Evolutionary conservation across 1,140 invertebrate species (phyloP).

Genomic region (Thaumatotibia leucotreta): DNA sequence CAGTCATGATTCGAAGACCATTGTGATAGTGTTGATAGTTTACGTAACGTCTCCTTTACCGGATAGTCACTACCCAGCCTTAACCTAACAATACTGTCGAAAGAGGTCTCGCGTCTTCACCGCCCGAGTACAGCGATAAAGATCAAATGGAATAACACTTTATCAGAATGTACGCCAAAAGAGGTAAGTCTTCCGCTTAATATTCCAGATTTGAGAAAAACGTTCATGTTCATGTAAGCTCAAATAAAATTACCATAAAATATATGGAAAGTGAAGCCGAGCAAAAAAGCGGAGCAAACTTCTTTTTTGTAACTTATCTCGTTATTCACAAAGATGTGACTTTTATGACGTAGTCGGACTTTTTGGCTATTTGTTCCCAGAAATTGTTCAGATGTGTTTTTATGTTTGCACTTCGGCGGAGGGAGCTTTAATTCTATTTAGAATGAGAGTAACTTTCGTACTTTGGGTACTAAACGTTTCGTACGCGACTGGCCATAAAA

Average conservation of each 20-base stretch:
- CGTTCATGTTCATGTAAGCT: slow-evolving; percentile 34
- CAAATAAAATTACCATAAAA: slow-evolving; percentile 60
- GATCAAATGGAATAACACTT: background rate
- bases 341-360: slow-evolving; percentile 58
- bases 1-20: slow-evolving; percentile 34
- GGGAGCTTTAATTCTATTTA: slow-evolving; percentile 11
- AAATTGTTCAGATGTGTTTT: slow-evolving; percentile 34
- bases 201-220: slow-evolving; percentile 18
- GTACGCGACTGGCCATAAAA: background rate
- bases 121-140: background rate
- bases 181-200: slow-evolving; percentile 4
- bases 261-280: slow-evolving; percentile 44
- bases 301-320: slow-evolving; percentile 59
- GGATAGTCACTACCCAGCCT: slow-evolving; percentile 30
- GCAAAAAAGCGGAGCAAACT: slow-evolving; percentile 48
- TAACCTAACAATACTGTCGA: background rate
- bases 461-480: background rate
- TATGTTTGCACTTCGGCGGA: slow-evolving; percentile 6
- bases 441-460: background rate
- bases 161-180: background rate
- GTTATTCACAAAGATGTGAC: slow-evolving; percentile 63
- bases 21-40: slow-evolving; percentile 51
- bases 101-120: background rate
- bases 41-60: slow-evolving; percentile 37
- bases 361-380: slow-evolving; percentile 55